A percentile compares a stretch with the other conserved stretches of the same genome.
These are phyloP conservation scores for Leptinotarsa tumamoca DNA, from an alignment of 2,888 invertebrate species.

Conservation along the genomic window DNA sequence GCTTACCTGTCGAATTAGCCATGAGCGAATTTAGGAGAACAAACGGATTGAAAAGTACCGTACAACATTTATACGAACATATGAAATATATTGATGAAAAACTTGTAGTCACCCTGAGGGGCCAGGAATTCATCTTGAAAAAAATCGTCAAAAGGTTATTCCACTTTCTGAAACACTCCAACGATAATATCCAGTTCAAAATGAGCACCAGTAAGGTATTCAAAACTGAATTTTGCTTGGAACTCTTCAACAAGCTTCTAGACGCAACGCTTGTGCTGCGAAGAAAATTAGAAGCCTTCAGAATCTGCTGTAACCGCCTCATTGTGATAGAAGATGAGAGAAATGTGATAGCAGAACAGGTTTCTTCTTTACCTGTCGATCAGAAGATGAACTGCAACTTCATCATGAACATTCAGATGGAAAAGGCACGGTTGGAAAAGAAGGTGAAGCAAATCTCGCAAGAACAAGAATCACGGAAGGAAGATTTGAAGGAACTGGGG, in stretches of 20 bases:
- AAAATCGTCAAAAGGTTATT: constrained; percentile 53
- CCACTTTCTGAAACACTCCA: constrained; percentile 41
- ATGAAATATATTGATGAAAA: constrained; percentile 53
- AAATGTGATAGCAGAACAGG: constrained; percentile 59
- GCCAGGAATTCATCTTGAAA: constrained; percentile 55
- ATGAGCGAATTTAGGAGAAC: constrained; percentile 56
- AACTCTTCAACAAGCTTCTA: constrained; percentile 54
- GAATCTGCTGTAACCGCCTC: constrained; percentile 56
- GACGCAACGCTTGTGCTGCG: constrained; percentile 50
- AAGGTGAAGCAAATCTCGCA: constrained; percentile 52
- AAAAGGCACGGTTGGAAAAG: constrained; percentile 57
- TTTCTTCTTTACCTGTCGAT: constrained; percentile 57
- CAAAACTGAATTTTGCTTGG: constrained; percentile 47
- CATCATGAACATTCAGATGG: constrained; percentile 56
- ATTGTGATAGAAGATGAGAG: constrained; percentile 59
- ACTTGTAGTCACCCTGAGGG: constrained; percentile 44
- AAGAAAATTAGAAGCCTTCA: constrained; percentile 54
- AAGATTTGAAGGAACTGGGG: constrained; percentile 50
- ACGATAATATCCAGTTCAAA: constrained; percentile 41
- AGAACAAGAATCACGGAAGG: constrained; percentile 45
- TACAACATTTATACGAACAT: constrained; percentile 55
- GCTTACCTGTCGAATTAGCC: constrained; percentile 56
- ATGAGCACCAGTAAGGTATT: constrained; percentile 46
- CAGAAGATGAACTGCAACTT: constrained; percentile 56
- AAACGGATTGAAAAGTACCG: constrained; percentile 55